phyloP scores from a whole-genome alignment of 1,140 invertebrate species.

The Lasaia peninsularis region DNA sequence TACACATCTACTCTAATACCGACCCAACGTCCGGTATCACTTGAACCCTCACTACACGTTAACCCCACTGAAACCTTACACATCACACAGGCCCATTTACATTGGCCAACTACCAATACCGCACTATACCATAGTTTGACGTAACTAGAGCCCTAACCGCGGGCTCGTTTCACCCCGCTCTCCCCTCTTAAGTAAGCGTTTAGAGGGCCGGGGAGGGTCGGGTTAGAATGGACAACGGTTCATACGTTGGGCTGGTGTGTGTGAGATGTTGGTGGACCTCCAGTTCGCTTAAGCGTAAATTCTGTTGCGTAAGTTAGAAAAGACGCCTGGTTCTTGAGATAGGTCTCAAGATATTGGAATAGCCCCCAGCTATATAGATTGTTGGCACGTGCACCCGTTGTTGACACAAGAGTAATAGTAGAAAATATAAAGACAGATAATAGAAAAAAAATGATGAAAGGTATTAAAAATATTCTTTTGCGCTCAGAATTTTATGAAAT shows the following conservation, averaged over 20 bases:
- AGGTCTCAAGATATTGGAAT: constrained; percentile 54
- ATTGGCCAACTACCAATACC: constrained; percentile 54
- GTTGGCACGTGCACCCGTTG: constrained; percentile 19
- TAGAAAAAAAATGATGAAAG: too few relatives aligned
- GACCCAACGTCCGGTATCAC: constrained; percentile 33
- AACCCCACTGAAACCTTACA: constrained; percentile 27
- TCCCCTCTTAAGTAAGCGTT: constrained; percentile 34
- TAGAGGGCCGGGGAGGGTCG: constrained; percentile 38
- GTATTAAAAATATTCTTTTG: too few relatives aligned
- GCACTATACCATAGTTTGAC: constrained; percentile 72
- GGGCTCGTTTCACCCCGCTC: constrained; percentile 44
- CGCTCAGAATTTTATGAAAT: too few relatives aligned
- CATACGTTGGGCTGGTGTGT: constrained; percentile 67
- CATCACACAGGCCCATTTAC: constrained; percentile 36
- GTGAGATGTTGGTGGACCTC: constrained; percentile 69
- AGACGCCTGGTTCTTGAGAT: constrained; percentile 69
- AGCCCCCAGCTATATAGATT: constrained; percentile 31
- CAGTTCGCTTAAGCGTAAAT: constrained; percentile 72
- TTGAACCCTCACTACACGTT: constrained; percentile 31
- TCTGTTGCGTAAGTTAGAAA: constrained; percentile 73
- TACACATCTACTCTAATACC: constrained; percentile 65
- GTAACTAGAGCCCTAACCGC: constrained; percentile 67
- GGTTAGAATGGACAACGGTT: constrained; percentile 35
- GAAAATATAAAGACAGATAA: neutral
- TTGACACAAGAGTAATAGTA: neutral